Conservation (phyloP, 2,113 vertebrate genomes). For the Aegotheles bennettii region DNA sequence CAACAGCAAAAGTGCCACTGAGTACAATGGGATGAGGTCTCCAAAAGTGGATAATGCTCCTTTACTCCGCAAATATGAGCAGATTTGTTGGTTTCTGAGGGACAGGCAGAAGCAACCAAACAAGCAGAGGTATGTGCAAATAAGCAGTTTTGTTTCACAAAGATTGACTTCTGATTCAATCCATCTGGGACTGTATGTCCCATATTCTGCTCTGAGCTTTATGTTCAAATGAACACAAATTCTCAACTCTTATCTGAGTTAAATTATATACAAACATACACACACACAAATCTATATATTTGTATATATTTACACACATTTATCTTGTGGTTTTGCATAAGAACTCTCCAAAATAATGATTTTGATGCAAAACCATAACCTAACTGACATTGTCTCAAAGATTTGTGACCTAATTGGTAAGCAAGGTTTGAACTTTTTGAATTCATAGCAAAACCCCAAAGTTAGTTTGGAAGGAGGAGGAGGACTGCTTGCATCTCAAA, state of each 20-base stretch:
- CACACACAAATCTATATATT: neutral
- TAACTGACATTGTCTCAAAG: neutral
- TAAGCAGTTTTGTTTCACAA: neutral
- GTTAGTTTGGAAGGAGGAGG: neutral
- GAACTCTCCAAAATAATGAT: neutral
- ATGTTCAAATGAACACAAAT: slow-evolving; percentile 13
- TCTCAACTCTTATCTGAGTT: neutral
- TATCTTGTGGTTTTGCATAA: neutral
- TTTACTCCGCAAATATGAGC: neutral
- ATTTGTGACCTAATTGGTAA: neutral
- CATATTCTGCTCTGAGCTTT: slow-evolving; percentile 24
- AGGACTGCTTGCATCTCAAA: neutral
- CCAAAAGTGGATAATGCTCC: neutral
- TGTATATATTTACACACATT: neutral
- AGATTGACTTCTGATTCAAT: neutral
- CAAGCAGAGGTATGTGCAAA: neutral
- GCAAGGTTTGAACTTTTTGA: neutral
- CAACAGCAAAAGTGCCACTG: slow-evolving; percentile 26
- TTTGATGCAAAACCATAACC: neutral
- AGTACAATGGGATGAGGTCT: neutral
- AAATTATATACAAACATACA: neutral
- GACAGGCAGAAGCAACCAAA: slow-evolving; percentile 40
- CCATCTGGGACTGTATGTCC: neutral
- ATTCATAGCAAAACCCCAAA: neutral
- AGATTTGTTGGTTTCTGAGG: neutral